phyloP scores from a whole-genome alignment of 92 coral and sea anemone species.

The Palythoa grandis region DNA sequence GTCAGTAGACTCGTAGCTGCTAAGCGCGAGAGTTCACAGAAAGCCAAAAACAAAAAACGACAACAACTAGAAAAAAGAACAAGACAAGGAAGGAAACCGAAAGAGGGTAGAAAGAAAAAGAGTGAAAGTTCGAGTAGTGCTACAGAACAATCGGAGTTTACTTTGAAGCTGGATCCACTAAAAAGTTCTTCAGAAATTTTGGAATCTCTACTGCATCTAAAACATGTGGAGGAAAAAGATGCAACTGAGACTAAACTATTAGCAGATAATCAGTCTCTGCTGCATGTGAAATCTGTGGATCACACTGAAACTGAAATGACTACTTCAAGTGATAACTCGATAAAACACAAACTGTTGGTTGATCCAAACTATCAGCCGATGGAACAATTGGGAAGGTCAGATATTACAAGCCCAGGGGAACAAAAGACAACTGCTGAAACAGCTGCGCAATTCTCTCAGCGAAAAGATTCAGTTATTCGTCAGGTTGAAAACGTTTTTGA shows the following conservation, averaged over 20 bases:
- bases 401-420: neutral
- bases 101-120: conserved; percentile 10
- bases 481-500: neutral
- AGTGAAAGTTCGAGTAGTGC: neutral
- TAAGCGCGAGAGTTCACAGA: conserved; percentile 7
- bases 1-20: conserved; percentile 34
- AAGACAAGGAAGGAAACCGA: conserved; percentile 5
- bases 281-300: neutral
- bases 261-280: neutral
- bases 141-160: neutral
- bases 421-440: neutral
- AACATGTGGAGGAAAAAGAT: too few relatives aligned
- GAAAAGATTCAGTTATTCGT: neutral
- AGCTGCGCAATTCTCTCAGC: neutral
- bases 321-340: neutral
- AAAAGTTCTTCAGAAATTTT: neutral
- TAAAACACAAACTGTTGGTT: neutral
- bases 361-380: neutral
- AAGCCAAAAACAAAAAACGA: conserved; percentile 23
- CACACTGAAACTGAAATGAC: neutral
- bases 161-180: neutral
- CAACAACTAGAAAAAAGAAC: neutral
- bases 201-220: neutral
- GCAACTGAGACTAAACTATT: neutral
- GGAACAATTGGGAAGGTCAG: neutral